Evolutionary conservation across 1,140 invertebrate species (phyloP), one percentile per base, ranked within the genome.

Genomic region (Helicoverpa armigera): DNA sequence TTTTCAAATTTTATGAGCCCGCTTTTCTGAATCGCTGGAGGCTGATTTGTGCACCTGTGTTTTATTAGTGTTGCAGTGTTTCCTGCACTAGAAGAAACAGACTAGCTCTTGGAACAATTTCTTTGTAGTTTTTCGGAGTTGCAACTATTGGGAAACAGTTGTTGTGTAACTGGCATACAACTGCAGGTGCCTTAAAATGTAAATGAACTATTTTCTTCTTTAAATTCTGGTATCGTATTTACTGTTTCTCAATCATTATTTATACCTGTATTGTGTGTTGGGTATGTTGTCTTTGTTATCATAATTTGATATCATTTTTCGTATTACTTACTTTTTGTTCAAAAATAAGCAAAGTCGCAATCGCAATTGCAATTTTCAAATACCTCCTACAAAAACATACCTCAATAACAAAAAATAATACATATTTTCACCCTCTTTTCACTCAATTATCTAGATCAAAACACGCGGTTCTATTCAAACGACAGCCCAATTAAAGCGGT

Each of bases 1-100:
- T 89, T 89, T 89, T 90, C 84, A 84, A 87, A 91, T 87, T 91
- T 91, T 89, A 89, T 82, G 86, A 85, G 83, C 67, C 35, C 79
- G 82, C 81, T 88, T 88, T 86, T 85, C 82, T 84, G 80, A 79
- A 81, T 83, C 82, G 84, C 87, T 87, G 81, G 82, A 86, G 83
- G 67, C 51, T 79, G 83, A 83, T 83, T 83, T 72, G 61, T 51
- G 63, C 87, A 87, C 85, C 87, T 89, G 88, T 80, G 72, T 77
- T 70, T 70, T 18, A 23, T 51, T 69, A 9, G 13, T 14, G 16
- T 54, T 54, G 2, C 14, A 54, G 35, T 54, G 13, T n/a, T n/a
- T n/a, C n/a, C 0, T 54, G 53, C 5, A 4, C 0, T 23, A 23
- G 23, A 54, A 54, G n/a, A 54, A n/a, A 54, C 14, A 14, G 14